Evolutionary conservation across 2,888 invertebrate genomes (phyloP), one percentile per base, ranked within the genome.

Genomic region (Tetropium fuscum): DNA sequence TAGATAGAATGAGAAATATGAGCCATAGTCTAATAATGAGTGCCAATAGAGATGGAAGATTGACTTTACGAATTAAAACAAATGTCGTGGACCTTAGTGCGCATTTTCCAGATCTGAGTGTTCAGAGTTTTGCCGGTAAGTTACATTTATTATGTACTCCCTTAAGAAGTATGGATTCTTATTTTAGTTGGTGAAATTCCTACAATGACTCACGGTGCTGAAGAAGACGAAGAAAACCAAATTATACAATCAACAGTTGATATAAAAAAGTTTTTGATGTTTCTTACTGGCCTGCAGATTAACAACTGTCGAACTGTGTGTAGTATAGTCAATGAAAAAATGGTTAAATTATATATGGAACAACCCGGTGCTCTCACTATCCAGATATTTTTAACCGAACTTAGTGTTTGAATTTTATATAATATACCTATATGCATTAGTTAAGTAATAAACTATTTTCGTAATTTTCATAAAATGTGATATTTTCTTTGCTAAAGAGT

Each of bases 1-100:
- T 95, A 20, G 97, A 97, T 63, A 86, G 92, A 64, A 90, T 97
- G 87, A 92, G 91, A 77, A 91, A 89, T 49, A 87, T 96, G 81
- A 89, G 90, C 6, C 84, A 90, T 0, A 87, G 86, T 59, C 83
- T 96, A 25, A 86, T 87, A 1, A 84, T 96, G 27, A 86, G 88
- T 58, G 94, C 92, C 0, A 91, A 89, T 25, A 87, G 87, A 20
- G 84, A 84, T 51, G 95, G 95, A 0, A 83, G 87, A 53, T 80
- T 94, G 8, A 87, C 87, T 11, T 80, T 96, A 30, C 88, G 90
- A 69, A 90, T 94, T 27, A 91, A 91, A 74, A 92, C 93, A 0
- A 92, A 91, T 70, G 87, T 89, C 80, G 93, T 93, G 2, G 90
- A 88, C 41, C 88, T 95, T 1, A 89, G 93, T 0, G 93, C 94